Evolutionary conservation across 1,140 invertebrate species (phyloP).

Genomic region (Drosophila tropicalis): DNA sequence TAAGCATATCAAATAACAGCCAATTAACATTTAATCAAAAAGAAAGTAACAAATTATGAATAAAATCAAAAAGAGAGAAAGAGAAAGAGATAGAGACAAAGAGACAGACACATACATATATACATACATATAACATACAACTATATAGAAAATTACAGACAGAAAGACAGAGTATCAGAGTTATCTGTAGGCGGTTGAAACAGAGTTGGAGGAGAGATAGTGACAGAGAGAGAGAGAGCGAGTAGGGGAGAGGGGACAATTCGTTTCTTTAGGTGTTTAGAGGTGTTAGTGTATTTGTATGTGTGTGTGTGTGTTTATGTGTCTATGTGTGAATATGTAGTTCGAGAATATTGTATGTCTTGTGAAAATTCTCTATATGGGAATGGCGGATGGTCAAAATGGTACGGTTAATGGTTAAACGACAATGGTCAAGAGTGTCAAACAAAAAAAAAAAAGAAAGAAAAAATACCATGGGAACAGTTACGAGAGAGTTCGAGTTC

Average conservation of each 20-base stretch:
- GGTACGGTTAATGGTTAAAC: constrained; percentile 32
- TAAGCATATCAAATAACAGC: constrained; percentile 22
- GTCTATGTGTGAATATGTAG: background rate
- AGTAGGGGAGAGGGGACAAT: constrained; percentile 9
- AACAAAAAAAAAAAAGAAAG: too few species aligned
- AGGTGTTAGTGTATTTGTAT: background rate
- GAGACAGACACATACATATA: constrained; percentile 45
- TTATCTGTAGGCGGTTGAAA: background rate
- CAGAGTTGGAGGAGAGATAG: constrained; percentile 20
- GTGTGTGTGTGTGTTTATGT: background rate
- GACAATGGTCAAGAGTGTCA: constrained; percentile 26
- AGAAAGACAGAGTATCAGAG: constrained; percentile 28
- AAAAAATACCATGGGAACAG: background rate
- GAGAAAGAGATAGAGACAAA: constrained; percentile 42
- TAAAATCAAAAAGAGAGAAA: constrained; percentile 15
- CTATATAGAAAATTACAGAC: constrained; percentile 39
- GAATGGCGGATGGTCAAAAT: constrained; percentile 8
- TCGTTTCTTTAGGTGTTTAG: constrained; percentile 17
- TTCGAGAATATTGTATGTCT: background rate
- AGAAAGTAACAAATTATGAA: constrained; percentile 19
- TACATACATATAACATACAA: constrained; percentile 18
- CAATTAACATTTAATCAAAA: constrained; percentile 18
- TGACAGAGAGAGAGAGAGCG: constrained; percentile 5
- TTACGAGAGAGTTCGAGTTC: background rate
- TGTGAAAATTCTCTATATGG: background rate